Base-by-base conservation (phyloP, 2,888 invertebrate genomes). In the Acleris cristana region DNA sequence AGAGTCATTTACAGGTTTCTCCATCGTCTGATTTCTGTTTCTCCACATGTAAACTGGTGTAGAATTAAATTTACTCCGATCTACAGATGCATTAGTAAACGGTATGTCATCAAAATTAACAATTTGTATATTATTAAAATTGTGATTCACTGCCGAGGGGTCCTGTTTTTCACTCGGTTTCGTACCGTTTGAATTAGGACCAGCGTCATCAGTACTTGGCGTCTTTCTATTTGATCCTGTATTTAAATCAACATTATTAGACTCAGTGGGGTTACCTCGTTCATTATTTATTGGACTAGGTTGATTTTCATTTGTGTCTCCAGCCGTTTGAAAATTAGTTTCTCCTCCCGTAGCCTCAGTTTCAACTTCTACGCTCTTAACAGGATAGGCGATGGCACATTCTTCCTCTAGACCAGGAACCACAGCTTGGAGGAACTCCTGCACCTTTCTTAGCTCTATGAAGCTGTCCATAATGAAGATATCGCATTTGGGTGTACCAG, bases 401-500 rank as follows among this genome's bases (percentile, higher is more conserved):
- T 51, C 51, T 51, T 8, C 51, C 14, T 51, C 51, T 19, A 51
- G 51, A 10, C 51, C 51, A 51, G 51, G 51, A 21, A 51, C 18
- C 3, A 51, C 18, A 2, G 19, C 21, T 14, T 40, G 40, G 14
- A 40, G 40, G 40, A 40, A 40, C 21, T 51, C 51, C 19, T 10
- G 10, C 34, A 34, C 34, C 2, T 1, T 21, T 18, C 21, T 2
- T 19, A 51, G 18, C 12, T 19, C 12, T 4, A 5, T 21, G 51
- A 51, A 51, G 10, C 19, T 19, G 21, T 51, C 51, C 12, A 51
- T 10, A 10, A 51, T 51, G 51, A 14, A 51, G 51, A 21, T n/a
- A 5, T 51, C 18, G 19, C 51, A 51, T 12, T 51, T 51, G 19
- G 12, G 8, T 14, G 1, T 4, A 3, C 12, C 51, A 4, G 21